Evolutionary conservation across 2,888 invertebrate genomes (phyloP), one percentile per base, ranked within the genome.

Genomic region (Choreutis nemorana): DNA sequence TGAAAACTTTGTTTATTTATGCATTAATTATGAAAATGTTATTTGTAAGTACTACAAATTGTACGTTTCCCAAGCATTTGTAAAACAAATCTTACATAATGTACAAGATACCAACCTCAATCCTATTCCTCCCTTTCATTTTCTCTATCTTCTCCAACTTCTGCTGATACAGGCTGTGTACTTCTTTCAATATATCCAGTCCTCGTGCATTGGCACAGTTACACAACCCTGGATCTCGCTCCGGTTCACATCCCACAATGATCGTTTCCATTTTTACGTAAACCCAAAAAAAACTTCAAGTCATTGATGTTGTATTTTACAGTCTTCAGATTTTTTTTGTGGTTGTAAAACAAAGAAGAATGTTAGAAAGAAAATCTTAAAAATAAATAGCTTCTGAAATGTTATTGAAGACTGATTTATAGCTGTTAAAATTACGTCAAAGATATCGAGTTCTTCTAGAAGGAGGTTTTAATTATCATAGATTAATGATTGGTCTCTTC

Each of bases 111-210:
- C 31, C 28, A 25, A 71, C 75, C 53, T 68, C 56, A 25, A 63
- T 24, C 37, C 50, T 66, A 6, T 50, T 50, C 3, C 38, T 14
- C 0, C 59, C 63, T 1, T 73, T 78, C 7, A 62, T 51, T 14
- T 50, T 48, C 30, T 86, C 85, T 23, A 88, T 73, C 28, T 79
- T 62, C 18, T 71, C 64, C 57, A 89, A 67, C 34, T 84, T 81
- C 21, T 79, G 67, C 40, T 86, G 82, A 48, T 87, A 89, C 1
- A 85, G 66, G 30, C 65, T 58, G 48, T 84, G 85, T 38, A 89
- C 83, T 33, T 87, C 81, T 26, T 70, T 61, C 29, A 86, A 68
- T 39, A 87, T 81, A 25, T 53, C 64, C 30, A 84, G 64, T 13
- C 75, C 43, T 3, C 55, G 45, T 2, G 50, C 56, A 2, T 46